Conservation (phyloP, 2,113 vertebrate genomes). For the Microcebus griseorufus region DNA sequence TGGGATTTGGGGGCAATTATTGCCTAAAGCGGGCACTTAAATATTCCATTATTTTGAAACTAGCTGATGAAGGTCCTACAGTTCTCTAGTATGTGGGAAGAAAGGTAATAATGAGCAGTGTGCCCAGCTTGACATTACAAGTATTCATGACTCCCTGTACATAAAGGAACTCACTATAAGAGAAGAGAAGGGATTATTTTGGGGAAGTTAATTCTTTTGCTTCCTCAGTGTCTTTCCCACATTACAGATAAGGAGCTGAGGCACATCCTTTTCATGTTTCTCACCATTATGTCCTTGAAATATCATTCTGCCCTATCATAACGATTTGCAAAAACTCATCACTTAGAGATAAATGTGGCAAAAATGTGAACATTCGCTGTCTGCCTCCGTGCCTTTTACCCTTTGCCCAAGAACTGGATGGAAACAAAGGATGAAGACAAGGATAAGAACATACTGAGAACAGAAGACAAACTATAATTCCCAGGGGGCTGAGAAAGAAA, state of each 20-base stretch:
- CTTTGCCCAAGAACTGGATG: neutral
- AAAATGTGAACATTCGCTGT: neutral
- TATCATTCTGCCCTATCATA: neutral
- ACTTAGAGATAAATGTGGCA: neutral
- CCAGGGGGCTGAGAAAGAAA: neutral
- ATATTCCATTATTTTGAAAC: conserved; percentile 5
- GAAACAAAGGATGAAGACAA: neutral
- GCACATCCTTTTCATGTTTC: neutral
- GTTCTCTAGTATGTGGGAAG: neutral
- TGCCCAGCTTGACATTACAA: neutral
- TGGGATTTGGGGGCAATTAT: neutral
- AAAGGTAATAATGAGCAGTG: neutral
- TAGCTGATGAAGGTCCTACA: neutral
- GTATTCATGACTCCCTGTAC: neutral
- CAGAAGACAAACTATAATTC: neutral
- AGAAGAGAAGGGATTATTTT: neutral
- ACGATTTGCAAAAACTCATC: neutral
- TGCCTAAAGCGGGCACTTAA: neutral
- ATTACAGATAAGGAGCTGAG: neutral
- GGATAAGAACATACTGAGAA: neutral
- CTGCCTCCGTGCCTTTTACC: neutral
- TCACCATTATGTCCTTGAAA: neutral
- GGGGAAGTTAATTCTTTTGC: neutral
- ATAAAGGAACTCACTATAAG: neutral
- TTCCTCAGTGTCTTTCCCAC: neutral